Percentiles rank a stretch among this genome's conserved stretches.
Evolutionary conservation across 2,888 invertebrate genomes (phyloP).

Genomic region (Ophion ellenae): DNA sequence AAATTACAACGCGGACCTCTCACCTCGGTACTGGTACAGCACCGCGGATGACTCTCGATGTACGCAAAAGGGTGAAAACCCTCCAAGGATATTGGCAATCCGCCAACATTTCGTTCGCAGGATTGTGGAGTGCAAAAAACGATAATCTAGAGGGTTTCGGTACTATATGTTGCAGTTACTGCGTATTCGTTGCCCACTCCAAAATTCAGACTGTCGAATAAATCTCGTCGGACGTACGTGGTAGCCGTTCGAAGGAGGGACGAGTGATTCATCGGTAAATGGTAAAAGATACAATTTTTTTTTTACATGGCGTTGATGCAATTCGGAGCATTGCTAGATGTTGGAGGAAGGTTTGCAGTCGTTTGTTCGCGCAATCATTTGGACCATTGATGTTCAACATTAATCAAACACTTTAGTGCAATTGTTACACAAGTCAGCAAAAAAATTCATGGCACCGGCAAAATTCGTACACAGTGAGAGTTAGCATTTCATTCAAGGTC

Average conservation of each 20-base stretch:
- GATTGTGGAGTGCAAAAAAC: not conserved
- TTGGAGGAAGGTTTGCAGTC: not conserved
- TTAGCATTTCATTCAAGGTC: no score
- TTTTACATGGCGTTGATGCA: not conserved
- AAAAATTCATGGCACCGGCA: not conserved
- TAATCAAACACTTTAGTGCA: not conserved
- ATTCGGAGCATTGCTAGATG: not conserved
- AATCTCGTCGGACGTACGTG: not conserved
- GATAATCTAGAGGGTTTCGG: not conserved
- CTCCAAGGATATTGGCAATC: not conserved
- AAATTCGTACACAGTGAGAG: no score
- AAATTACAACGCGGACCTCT: conserved; percentile 68
- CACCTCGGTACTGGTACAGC: conserved; percentile 53
- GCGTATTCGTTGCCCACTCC: not conserved
- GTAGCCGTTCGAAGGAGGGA: not conserved
- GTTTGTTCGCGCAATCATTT: not conserved
- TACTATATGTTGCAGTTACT: not conserved
- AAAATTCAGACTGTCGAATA: not conserved
- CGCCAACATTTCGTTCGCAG: conserved; percentile 13
- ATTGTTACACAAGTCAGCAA: not conserved
- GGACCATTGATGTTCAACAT: not conserved
- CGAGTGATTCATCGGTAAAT: not conserved
- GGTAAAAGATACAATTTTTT: not conserved
- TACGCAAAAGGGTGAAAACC: not conserved
- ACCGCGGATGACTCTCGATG: not conserved